phyloP scores from a whole-genome alignment of 2,797 vertebrate species.

The Lepilemur ruficaudatus region DNA sequence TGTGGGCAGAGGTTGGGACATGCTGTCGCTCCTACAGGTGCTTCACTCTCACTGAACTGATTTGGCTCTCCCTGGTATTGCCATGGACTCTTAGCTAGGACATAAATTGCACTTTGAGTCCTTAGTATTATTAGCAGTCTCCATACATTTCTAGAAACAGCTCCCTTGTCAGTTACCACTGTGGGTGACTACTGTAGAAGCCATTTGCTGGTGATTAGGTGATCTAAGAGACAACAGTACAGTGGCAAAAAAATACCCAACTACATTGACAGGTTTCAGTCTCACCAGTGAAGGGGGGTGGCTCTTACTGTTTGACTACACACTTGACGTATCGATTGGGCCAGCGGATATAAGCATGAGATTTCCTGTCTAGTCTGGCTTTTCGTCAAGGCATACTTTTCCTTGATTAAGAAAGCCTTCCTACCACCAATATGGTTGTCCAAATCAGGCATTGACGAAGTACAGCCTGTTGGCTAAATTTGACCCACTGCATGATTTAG shows the following conservation, averaged over 20 bases:
- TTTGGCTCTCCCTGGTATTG: background rate
- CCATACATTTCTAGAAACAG: background rate
- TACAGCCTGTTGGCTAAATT: background rate
- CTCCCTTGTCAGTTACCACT: background rate
- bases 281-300: background rate
- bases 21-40: background rate
- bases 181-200: background rate
- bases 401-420: background rate
- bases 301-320: background rate
- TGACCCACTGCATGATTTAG: background rate
- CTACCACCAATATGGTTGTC: background rate
- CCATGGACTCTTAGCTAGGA: background rate
- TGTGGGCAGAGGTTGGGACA: background rate
- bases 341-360: background rate
- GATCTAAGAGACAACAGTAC: background rate
- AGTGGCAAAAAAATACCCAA: background rate
- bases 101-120: background rate
- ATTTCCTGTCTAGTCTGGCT: background rate
- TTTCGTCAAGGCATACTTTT: background rate
- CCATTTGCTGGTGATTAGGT: background rate
- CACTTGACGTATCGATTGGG: background rate
- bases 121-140: background rate
- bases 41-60: background rate
- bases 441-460: background rate
- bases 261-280: background rate